Evolutionary conservation across 1,140 invertebrate genomes (phyloP).

Genomic region (Macrobrachium rosenbergii): DNA sequence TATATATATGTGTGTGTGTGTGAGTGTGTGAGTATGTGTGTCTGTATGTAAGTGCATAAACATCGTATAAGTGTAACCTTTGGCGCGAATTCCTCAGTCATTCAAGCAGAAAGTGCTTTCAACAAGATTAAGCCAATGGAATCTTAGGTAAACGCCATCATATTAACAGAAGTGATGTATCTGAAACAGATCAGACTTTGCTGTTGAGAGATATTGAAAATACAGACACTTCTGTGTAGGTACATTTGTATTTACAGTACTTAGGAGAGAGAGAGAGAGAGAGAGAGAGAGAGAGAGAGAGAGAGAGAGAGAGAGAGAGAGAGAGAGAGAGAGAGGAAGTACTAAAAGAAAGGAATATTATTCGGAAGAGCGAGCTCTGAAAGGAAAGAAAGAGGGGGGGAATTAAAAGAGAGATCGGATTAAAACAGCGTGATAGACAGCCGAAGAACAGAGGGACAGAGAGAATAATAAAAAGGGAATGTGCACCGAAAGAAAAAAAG

Average conservation of each 20-base stretch:
- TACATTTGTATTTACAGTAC: neutral
- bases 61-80: too few species aligned
- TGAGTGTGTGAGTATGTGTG: too few species aligned
- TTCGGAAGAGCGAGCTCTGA: neutral
- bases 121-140: too few species aligned
- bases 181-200: too few species aligned
- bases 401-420: neutral
- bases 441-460: neutral
- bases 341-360: neutral
- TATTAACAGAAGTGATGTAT: too few species aligned
- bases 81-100: too few species aligned
- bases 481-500: neutral
- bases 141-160: too few species aligned
- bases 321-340: neutral
- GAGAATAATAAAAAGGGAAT: neutral
- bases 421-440: neutral
- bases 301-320: neutral
- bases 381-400: neutral
- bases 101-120: too few species aligned
- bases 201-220: neutral
- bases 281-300: neutral
- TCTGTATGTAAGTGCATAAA: too few species aligned
- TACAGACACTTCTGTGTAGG: neutral
- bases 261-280: conserved; percentile 19
- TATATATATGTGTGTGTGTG: too few species aligned